Percentiles rank a stretch among this genome's conserved stretches.
These are phyloP conservation scores for Peromyscus californicus DNA, from an alignment of 2,113 vertebrate genomes.

Conservation along the genomic window DNA sequence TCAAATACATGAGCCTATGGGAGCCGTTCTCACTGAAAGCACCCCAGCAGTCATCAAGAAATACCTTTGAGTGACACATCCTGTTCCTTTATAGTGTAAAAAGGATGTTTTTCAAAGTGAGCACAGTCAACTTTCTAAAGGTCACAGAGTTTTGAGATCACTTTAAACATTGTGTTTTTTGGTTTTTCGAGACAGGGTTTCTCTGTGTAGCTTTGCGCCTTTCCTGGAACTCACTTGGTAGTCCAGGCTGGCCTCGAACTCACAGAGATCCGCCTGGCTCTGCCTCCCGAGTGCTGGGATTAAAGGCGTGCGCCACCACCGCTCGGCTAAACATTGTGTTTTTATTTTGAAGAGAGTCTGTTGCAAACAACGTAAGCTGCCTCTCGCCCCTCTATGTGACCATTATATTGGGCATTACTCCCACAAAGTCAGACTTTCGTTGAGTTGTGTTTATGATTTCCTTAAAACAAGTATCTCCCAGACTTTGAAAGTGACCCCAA, in stretches of 20 bases:
- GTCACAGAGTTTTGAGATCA: neutral
- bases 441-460: neutral
- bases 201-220: no score
- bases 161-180: constrained; percentile 1
- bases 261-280: no score
- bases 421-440: neutral
- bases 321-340: neutral
- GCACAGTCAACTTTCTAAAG: neutral
- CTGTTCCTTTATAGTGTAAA: neutral
- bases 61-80: neutral
- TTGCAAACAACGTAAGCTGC: neutral
- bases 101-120: neutral
- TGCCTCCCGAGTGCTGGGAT: no score
- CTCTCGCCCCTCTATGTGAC: neutral
- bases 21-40: no score
- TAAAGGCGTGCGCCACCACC: no score
- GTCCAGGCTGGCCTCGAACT: no score
- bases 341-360: neutral
- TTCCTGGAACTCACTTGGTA: no score
- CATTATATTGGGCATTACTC: rapidly evolving
- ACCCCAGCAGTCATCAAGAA: neutral
- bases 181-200: no score
- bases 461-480: neutral
- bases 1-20: neutral
- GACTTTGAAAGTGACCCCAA: neutral